Evolutionary conservation across 2,888 invertebrate species (phyloP), one percentile per base, ranked within the genome.

Genomic region (Alitta virens): DNA sequence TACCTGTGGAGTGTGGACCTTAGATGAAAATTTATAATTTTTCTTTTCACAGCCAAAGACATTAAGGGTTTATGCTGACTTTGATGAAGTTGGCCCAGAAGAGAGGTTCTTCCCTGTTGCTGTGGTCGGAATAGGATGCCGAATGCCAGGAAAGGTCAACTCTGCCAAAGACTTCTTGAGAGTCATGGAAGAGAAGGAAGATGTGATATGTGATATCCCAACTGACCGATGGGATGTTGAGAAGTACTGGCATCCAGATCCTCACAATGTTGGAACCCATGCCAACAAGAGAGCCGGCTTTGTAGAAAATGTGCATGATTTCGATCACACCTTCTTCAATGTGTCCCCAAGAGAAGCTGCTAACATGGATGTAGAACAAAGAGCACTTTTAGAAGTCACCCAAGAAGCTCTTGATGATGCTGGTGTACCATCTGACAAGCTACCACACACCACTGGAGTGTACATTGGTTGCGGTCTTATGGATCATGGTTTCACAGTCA

Each of bases 241-340:
- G 25, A 63, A 56, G 24, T 53, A 62, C 43, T 54, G 50, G 53
- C 46, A 51, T 12, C 43, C 60, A 9, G 64, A 54, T 38, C 43
- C 52, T 9, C 26, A 46, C 40, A 63, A 60, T 18, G n/a, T 55
- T 33, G 63, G 66, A 3, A 56, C 52, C 18, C 53, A 58, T 51
- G 43, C 38, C 60, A 54, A 63, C 56, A 50, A 38, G 43, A 23
- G 26, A 16, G 50, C 55, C 7, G 62, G 60, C 46, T 61, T 57
- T 56, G 38, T 55, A 2, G 24, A 56, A n/a, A 50, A 62, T 33
- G 55, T 66, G 33, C 51, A 56, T 40, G 50, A 53, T 18, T 68
- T 68, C 40, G 68, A 68, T 58, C 55, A 64, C 61, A 50, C 50
- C 12, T 69, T 68, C 64, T 69, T 68, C 59, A 64, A 64, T 23